A percentile compares a stretch with the other conserved stretches of the same genome.
Evolutionary conservation across 2,113 vertebrate species (phyloP).

Genomic region (Passer domesticus): DNA sequence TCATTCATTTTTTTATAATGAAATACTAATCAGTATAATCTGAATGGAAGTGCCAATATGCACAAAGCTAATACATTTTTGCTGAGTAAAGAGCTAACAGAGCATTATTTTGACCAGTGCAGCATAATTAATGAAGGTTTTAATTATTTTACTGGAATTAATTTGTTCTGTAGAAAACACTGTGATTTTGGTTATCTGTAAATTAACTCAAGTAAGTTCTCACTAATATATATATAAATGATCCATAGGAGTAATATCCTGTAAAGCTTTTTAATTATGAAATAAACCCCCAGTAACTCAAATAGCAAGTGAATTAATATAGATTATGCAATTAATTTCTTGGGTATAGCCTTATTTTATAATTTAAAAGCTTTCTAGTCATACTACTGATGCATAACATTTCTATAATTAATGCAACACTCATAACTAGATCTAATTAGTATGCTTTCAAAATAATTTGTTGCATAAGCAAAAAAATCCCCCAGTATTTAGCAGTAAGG

Average conservation of each 20-base stretch:
- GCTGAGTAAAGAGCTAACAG: background rate
- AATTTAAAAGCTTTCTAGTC: background rate
- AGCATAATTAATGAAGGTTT: background rate
- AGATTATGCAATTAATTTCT: background rate
- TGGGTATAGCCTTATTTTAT: background rate
- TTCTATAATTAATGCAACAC: slow-evolving; percentile 7
- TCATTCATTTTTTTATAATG: background rate
- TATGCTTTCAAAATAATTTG: background rate
- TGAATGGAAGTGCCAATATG: background rate
- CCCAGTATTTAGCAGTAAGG: background rate
- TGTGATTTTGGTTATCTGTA: background rate
- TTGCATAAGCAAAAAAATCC: background rate
- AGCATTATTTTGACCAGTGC: background rate
- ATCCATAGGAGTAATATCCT: background rate
- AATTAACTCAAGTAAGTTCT: background rate
- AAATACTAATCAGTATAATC: background rate
- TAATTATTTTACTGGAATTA: background rate
- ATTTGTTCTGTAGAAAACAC: background rate
- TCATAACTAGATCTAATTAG: background rate
- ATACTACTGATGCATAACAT: background rate
- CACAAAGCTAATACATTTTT: background rate
- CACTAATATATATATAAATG: background rate
- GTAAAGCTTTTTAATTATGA: background rate
- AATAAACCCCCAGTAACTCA: background rate
- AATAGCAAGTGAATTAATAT: background rate